Percentiles rank a stretch among this genome's conserved stretches.
phyloP scores from a whole-genome alignment of 2,113 vertebrate genomes.

The Sebastes schlegelii region DNA sequence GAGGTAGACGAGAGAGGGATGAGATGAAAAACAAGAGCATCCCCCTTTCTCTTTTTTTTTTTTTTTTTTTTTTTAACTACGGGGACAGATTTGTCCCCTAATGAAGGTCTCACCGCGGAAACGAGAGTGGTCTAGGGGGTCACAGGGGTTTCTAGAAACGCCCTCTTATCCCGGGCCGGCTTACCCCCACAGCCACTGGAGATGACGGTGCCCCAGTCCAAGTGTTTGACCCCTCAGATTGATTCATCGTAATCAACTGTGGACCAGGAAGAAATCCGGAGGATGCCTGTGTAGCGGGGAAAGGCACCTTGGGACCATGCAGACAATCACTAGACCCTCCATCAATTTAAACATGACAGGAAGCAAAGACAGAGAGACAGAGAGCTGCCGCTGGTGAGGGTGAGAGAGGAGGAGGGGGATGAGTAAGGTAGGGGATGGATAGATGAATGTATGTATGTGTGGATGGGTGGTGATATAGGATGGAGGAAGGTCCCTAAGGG shows the following conservation, averaged over 20 bases:
- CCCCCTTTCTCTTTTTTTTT: conserved; percentile 3
- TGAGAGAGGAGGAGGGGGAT: conserved; percentile 45
- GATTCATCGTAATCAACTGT: conserved; percentile 85
- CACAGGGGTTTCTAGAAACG: conserved; percentile 60
- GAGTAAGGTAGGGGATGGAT: conserved; percentile 51
- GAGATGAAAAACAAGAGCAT: conserved; percentile 70
- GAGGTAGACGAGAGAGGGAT: conserved; percentile 56
- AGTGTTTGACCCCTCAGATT: conserved; percentile 83
- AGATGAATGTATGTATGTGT: conserved; percentile 58
- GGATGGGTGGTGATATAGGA: conserved; percentile 69
- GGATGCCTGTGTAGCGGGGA: conserved; percentile 76
- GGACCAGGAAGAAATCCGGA: conserved; percentile 77
- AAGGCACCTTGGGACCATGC: conserved; percentile 86
- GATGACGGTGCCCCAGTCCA: conserved; percentile 75
- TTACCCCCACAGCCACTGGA: conserved; percentile 63
- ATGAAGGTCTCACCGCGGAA: conserved; percentile 77
- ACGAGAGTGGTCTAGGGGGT: conserved; percentile 66
- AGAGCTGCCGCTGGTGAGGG: conserved; percentile 64
- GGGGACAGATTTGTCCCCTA: conserved; percentile 72
- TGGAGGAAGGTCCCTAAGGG: conserved; percentile 76
- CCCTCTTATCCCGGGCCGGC: conserved; percentile 63
- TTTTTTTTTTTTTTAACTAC: conserved; percentile 35
- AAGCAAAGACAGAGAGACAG: conserved; percentile 77
- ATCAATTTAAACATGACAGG: conserved; percentile 86
- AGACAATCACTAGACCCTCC: conserved; percentile 81